Evolutionary conservation across 2,888 invertebrate species (phyloP), one percentile per base, ranked within the genome.

Genomic region (Mactromeris polynyma): DNA sequence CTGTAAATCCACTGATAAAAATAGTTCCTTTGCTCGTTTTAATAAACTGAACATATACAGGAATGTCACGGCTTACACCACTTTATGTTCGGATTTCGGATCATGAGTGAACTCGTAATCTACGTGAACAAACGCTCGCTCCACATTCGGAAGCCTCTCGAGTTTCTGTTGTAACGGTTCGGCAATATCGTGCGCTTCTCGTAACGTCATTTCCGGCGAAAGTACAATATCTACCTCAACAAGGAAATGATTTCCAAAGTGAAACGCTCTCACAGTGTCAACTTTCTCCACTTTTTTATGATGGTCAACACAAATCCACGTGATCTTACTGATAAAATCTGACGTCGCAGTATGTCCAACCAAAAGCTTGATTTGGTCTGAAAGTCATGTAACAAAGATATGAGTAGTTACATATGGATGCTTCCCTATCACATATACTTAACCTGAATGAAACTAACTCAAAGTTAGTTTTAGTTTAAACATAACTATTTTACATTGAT

Each of bases 231-330:
- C 95, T 7, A 96, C 97, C 92, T 97, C 97, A 0, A 97, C 96
- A 0, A 97, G 92, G 91, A 96, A 97, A 90, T 97, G 97, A 84
- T 95, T 95, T 31, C 97, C 97, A 89, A 97, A 97, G 93, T 97
- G 97, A 92, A 97, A 97, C 6, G 97, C 97, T 79, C 97, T 95
- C 31, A 97, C 97, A 0, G 97, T 97, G 94, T 97, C 97, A 38
- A 97, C 95, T 84, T 94, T 93, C 31, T 90, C 87, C n/a, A 96
- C 93, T 83, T 95, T 93, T 42, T 92, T 90, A 90, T 96, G 94
- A 92, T 97, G 96, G 91, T 96, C 96, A 19, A 96, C 89, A 73
- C 95, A 93, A 21, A 97, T 94, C 96, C 96, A 96, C 17, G 96
- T 96, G 64, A 97, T 89, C 90, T 96, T 96, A 90, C 96, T 96